Base-by-base conservation (phyloP, 2,113 vertebrate species). In the Elgaria multicarinata region DNA sequence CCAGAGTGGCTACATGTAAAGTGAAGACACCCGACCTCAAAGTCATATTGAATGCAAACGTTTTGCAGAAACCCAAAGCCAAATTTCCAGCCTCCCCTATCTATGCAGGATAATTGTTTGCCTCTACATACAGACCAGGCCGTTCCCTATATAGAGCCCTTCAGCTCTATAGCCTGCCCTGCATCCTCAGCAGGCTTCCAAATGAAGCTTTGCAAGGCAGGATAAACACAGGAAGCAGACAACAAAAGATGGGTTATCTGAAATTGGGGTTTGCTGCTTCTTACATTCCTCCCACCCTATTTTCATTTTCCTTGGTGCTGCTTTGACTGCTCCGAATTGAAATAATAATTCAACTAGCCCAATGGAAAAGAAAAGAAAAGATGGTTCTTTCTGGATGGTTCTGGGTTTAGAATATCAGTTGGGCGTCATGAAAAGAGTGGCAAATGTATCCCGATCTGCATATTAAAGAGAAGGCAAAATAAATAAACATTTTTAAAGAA, bases 401-500 rank as follows among this genome's bases (percentile, higher is more conserved):
- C 86, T 89, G 94, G 92, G 92, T 93, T 75, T 86, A 94, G 93
- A 92, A 91, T 93, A 92, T 90, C 64, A 33, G 75, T 39, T 67
- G 90, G 87, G 85, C 85, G 90, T 86, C n/a, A 93, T 91, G 93
- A 93, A 89, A 86, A 90, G 91, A 85, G 94, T 90, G 86, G 92
- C 89, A 90, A 62, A 93, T 80, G 31, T 92, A 84, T 90, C 95
- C 53, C 86, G 94, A 39, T 93, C 93, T 92, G 90, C 92, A 91
- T 94, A 96, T 94, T 88, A 81, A 86, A 94, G 92, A 90, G 76
- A 50, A 84, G 16, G 58, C 28, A 77, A 89, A 89, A 84, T 86
- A 94, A 97, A 97, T 90, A 94, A 83, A 93, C 94, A 93, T 95
- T 94, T 94, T 94, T 93, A 93, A 95, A 87, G 36, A 55, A 71